Conservation (phyloP, 2,888 invertebrate genomes). For the Onchidella celtica region DNA sequence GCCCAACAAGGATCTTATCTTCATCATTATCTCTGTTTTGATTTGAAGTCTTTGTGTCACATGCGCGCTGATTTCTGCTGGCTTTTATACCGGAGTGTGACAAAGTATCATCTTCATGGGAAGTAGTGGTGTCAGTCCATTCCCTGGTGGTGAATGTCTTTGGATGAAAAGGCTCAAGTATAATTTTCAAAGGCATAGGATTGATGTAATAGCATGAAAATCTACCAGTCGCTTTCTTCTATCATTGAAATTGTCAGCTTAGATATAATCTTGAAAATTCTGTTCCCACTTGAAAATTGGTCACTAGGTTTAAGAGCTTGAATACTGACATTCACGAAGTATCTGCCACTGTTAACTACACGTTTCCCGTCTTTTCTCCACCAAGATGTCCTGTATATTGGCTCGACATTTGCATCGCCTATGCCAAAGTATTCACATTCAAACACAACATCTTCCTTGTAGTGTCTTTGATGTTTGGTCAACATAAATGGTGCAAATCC, state of each 20-base stretch:
- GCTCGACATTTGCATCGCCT: neutral
- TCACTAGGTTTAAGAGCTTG: no score
- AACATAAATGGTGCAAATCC: neutral
- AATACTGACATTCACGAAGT: neutral
- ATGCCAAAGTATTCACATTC: neutral
- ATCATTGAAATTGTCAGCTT: neutral
- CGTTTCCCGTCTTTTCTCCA: neutral
- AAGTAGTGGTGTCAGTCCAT: no score
- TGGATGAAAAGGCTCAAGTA: no score
- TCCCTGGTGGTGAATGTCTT: no score
- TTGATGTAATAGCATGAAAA: constrained; percentile 6
- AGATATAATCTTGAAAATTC: neutral
- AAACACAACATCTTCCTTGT: neutral
- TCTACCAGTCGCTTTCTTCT: neutral
- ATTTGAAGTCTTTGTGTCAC: no score
- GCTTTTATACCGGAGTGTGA: no score
- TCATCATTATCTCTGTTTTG: no score
- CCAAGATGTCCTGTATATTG: neutral
- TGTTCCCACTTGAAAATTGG: neutral
- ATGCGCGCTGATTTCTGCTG: no score
- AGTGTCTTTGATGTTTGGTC: neutral
- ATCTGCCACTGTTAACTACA: neutral
- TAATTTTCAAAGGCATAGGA: no score
- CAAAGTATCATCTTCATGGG: no score
- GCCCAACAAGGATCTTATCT: no score